Evolutionary conservation across 2,113 vertebrate species (phyloP).

Genomic region (Neopipo cinnamomea): DNA sequence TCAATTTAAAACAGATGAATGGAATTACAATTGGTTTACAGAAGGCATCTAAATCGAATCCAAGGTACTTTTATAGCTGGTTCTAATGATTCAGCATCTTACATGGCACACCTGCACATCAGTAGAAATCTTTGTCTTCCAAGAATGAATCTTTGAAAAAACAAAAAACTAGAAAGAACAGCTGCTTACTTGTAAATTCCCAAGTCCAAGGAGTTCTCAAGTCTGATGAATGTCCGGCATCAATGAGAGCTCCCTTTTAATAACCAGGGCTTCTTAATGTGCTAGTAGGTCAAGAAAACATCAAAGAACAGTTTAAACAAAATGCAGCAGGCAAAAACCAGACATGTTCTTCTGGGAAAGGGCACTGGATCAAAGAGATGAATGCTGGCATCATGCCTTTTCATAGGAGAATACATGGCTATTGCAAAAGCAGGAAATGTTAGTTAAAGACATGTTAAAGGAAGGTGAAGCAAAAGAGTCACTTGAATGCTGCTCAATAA

Average conservation of each 20-base stretch:
- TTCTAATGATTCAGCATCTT: background rate
- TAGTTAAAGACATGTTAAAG: background rate
- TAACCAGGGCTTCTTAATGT: background rate
- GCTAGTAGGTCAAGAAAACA: background rate
- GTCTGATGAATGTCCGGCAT: background rate
- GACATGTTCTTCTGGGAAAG: background rate
- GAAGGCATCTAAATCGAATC: background rate
- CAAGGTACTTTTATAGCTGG: background rate
- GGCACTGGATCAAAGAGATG: background rate
- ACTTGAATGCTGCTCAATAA: background rate
- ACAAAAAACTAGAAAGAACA: background rate
- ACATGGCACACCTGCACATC: background rate
- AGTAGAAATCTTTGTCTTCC: background rate
- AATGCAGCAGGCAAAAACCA: background rate
- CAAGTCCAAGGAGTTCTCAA: background rate
- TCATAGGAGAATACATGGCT: background rate
- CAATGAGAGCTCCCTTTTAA: background rate
- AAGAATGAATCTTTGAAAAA: background rate
- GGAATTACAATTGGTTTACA: background rate
- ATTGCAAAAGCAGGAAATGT: background rate
- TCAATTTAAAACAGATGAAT: background rate
- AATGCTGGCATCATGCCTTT: background rate
- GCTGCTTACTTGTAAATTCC: background rate
- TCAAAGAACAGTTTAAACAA: background rate
- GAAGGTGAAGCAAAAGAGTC: background rate